A percentile compares a stretch with the other conserved stretches of the same genome.
phyloP scores from a whole-genome alignment of 2,888 invertebrate species.

The Watsonalla cultraria region DNA sequence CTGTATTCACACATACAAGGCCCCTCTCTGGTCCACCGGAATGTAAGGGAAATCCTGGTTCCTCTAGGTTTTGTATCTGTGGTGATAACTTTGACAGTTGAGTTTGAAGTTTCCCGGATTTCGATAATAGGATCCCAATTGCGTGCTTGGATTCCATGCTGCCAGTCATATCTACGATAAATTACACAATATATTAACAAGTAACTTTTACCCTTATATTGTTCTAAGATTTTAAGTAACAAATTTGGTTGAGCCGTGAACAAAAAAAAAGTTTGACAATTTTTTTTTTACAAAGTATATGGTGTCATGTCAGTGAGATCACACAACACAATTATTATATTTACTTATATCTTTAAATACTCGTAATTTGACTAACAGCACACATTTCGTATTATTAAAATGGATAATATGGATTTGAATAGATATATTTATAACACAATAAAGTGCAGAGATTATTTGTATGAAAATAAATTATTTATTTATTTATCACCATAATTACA shows the following conservation, averaged over 20 bases:
- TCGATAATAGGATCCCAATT: conserved; percentile 82
- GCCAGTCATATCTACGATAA: conserved; percentile 84
- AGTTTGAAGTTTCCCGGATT: conserved; percentile 47
- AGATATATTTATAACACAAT: no score
- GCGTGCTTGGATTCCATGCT: conserved; percentile 92
- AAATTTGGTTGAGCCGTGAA: no score
- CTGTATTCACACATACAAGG: conserved; percentile 82
- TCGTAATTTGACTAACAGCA: no score
- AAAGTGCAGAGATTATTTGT: no score
- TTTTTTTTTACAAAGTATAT: no score
- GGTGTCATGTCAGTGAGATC: no score
- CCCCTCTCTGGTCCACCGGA: conserved; percentile 80
- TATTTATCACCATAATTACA: no score
- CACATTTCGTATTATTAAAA: no score
- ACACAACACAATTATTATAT: no score
- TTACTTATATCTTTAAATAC: no score
- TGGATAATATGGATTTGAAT: no score
- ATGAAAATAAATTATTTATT: not conserved
- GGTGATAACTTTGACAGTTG: conserved; percentile 39
- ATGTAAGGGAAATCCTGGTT: conserved; percentile 90
- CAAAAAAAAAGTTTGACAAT: no score
- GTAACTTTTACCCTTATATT: not conserved
- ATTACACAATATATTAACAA: not conserved
- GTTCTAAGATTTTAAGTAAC: not conserved
- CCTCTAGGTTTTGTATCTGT: conserved; percentile 37